Conservation (phyloP, 92 coral and sea anemone species). For the Virgularia gustaviana region DNA sequence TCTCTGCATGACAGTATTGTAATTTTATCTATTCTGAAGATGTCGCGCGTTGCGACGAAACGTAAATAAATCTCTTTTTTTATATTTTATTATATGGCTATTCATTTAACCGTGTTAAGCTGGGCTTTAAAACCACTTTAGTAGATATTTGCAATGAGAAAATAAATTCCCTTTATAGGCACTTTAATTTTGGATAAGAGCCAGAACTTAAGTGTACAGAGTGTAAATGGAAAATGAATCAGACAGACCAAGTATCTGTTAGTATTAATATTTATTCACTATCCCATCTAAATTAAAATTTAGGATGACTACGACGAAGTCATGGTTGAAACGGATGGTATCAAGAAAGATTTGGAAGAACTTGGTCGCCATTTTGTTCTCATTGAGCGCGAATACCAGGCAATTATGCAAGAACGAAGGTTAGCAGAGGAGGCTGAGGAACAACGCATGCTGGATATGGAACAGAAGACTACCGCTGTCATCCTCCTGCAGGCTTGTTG, state of each 20-base stretch:
- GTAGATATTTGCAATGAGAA: too few species aligned
- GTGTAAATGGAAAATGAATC: not conserved
- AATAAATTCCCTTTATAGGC: too few species aligned
- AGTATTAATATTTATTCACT: not conserved
- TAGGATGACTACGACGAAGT: slow-evolving; percentile 81
- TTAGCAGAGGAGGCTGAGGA: slow-evolving; percentile 67
- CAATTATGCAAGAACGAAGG: slow-evolving; percentile 76
- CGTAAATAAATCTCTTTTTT: too few species aligned
- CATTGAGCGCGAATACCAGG: slow-evolving; percentile 68
- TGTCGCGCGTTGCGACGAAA: too few species aligned
- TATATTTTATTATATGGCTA: too few species aligned
- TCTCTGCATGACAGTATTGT: too few species aligned
- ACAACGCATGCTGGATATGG: slow-evolving; percentile 49
- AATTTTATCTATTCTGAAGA: too few species aligned
- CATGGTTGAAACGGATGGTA: slow-evolving; percentile 67
- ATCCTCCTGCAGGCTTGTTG: slow-evolving; percentile 67
- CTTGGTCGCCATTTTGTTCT: slow-evolving; percentile 62
- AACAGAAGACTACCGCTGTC: slow-evolving; percentile 49
- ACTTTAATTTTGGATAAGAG: too few species aligned
- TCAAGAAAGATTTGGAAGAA: slow-evolving; percentile 62
- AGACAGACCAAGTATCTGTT: not conserved
- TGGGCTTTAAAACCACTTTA: too few species aligned
- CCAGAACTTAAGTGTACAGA: too few species aligned
- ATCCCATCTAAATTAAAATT: too few species aligned
- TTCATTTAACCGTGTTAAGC: too few species aligned